These are phyloP conservation scores for Drosophila pectinifera DNA, from an alignment of 1,140 invertebrate species.

Conservation along the genomic window DNA sequence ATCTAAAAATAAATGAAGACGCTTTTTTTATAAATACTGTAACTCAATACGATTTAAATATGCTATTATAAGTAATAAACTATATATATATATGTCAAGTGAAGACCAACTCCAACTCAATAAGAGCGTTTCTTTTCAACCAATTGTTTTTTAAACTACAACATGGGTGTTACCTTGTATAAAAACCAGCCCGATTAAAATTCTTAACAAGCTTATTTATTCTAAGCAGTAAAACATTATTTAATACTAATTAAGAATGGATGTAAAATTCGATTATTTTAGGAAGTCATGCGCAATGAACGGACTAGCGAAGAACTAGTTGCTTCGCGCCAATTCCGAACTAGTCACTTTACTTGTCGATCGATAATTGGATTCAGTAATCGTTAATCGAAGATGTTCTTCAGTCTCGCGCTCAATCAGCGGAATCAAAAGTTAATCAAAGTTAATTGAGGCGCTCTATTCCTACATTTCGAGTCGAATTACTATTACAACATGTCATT, in stretches of 20 bases:
- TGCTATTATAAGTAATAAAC: too few relatives aligned
- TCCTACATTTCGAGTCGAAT: constrained; percentile 17
- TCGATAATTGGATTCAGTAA: not conserved
- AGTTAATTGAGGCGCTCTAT: not conserved
- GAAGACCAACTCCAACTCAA: not conserved
- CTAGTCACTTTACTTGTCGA: not conserved
- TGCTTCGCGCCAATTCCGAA: not conserved
- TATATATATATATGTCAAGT: not conserved
- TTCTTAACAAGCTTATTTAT: constrained; percentile 10
- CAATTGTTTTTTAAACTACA: not conserved
- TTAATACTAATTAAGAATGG: not conserved
- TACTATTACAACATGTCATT: constrained; percentile 54
- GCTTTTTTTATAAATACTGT: not conserved
- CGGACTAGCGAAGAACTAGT: not conserved
- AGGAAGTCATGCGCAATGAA: not conserved
- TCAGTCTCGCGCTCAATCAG: constrained; percentile 1
- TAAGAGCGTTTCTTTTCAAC: not conserved
- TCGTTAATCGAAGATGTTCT: constrained; percentile 1
- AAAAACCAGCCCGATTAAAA: not conserved
- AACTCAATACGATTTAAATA: not conserved
- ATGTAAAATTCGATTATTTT: not conserved
- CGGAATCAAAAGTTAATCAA: not conserved
- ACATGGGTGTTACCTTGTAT: not conserved
- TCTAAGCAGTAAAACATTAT: constrained; percentile 8
- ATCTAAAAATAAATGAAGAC: not conserved